These are phyloP conservation scores for Athripsodes cinereus DNA, from an alignment of 2,888 invertebrate genomes.

Conservation along the genomic window DNA sequence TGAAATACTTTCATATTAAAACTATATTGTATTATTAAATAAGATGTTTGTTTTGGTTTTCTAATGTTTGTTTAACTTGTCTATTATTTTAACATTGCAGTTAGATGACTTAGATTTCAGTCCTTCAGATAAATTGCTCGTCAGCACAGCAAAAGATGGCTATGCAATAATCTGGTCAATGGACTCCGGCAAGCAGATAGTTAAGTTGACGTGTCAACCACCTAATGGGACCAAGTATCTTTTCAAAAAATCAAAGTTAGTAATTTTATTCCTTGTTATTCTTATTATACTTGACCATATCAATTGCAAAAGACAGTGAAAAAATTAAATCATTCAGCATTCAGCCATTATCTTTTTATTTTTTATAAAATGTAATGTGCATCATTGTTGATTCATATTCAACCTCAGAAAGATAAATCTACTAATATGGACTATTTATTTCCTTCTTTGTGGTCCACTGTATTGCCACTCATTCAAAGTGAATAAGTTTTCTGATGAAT, in stretches of 20 bases:
- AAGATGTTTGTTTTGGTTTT: no score
- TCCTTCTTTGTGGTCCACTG: conserved; percentile 75
- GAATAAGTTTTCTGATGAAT: conserved; percentile 27
- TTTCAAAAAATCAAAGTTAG: conserved; percentile 73
- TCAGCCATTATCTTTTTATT: no score
- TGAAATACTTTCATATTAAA: no score
- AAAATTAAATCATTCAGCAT: no score
- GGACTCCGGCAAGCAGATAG: conserved; percentile 56
- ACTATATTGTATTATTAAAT: no score
- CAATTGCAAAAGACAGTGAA: no score
- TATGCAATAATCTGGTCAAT: conserved; percentile 76
- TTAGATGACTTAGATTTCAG: conserved; percentile 91
- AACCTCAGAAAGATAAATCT: no score
- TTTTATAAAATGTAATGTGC: no score
- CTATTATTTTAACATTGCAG: no score
- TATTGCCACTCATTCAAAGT: conserved; percentile 77
- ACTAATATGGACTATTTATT: no score
- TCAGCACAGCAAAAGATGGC: conserved; percentile 85
- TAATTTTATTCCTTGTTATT: conserved; percentile 7
- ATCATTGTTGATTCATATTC: no score
- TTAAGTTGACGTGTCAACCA: conserved; percentile 68
- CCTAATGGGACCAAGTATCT: conserved; percentile 74
- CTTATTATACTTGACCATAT: neutral
- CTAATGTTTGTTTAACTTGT: no score
- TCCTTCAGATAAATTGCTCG: conserved; percentile 67